Percentiles rank a stretch among this genome's conserved stretches.
phyloP scores from a whole-genome alignment of 2,113 vertebrate species.

The Aleadryas rufinucha region DNA sequence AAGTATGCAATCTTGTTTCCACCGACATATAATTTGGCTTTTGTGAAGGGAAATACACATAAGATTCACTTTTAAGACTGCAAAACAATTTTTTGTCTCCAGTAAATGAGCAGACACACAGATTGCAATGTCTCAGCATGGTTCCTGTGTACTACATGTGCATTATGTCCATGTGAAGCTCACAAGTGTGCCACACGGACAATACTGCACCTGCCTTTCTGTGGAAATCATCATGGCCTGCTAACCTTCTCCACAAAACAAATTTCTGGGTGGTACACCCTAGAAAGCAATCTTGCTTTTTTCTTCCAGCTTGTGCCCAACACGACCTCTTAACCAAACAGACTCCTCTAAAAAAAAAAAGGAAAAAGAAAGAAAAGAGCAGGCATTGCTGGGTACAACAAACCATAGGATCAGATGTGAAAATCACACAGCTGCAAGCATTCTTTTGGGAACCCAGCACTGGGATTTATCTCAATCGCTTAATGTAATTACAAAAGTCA shows the following conservation, averaged over 20 bases:
- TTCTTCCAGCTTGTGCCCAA: constrained; percentile 62
- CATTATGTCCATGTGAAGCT: constrained; percentile 57
- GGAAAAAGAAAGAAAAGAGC: not conserved
- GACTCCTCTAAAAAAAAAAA: not conserved
- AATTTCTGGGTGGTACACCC: constrained; percentile 60
- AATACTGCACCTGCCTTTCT: constrained; percentile 71
- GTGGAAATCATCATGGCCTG: constrained; percentile 45
- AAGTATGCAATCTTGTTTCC: not conserved
- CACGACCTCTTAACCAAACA: constrained; percentile 64
- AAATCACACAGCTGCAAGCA: constrained; percentile 88
- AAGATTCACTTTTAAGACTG: not conserved
- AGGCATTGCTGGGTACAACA: constrained; percentile 59
- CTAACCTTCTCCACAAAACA: constrained; percentile 53
- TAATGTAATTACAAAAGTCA: constrained; percentile 90
- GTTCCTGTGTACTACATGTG: constrained; percentile 60
- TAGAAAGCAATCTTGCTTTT: constrained; percentile 56
- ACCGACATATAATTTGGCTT: not conserved
- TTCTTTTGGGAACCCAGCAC: constrained; percentile 93
- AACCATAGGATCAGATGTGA: constrained; percentile 74
- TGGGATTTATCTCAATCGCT: constrained; percentile 81
- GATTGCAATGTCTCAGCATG: constrained; percentile 51
- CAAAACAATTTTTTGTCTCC: constrained; percentile 22
- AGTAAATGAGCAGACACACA: constrained; percentile 37
- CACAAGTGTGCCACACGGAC: constrained; percentile 70
- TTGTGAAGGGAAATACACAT: not conserved